These are phyloP conservation scores for Spodoptera litura DNA, from an alignment of 1,140 invertebrate genomes.

Conservation along the genomic window DNA sequence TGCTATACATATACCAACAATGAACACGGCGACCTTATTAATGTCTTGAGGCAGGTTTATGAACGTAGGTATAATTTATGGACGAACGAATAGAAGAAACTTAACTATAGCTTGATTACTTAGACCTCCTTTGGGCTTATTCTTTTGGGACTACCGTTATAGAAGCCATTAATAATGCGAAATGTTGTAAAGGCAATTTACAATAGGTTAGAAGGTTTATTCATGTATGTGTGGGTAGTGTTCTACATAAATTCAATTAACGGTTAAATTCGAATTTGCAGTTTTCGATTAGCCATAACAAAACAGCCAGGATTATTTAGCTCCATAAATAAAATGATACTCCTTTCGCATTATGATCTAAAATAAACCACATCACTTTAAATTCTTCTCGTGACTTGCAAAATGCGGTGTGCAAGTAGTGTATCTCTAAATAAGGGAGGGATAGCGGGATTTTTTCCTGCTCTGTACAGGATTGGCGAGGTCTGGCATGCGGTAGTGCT, in stretches of 20 bases:
- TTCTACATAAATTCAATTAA: no score
- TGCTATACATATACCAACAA: slow-evolving; percentile 13
- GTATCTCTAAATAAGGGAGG: slow-evolving; percentile 36
- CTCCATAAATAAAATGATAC: no score
- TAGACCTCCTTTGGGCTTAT: slow-evolving; percentile 5
- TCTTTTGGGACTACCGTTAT: slow-evolving; percentile 20
- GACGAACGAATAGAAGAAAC: background rate
- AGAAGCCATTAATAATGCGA: slow-evolving; percentile 1
- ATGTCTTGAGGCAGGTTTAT: slow-evolving; percentile 17
- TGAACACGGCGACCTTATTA: slow-evolving; percentile 31
- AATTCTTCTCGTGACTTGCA: slow-evolving; percentile 7
- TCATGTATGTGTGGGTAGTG: background rate
- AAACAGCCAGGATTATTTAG: background rate
- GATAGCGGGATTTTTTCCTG: slow-evolving; percentile 41
- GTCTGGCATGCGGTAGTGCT: slow-evolving; percentile 34
- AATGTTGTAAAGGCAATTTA: background rate
- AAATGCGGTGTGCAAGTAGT: slow-evolving; percentile 14
- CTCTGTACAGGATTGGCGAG: slow-evolving; percentile 36
- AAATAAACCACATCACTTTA: background rate
- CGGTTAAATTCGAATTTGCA: no score
- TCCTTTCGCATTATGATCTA: background rate
- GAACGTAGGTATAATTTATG: slow-evolving; percentile 5
- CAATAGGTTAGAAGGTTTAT: background rate
- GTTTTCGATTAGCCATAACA: no score
- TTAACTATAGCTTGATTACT: slow-evolving; percentile 9